These are phyloP conservation scores for Caenorhabditis brenneri DNA, from an alignment of 1,140 invertebrate genomes.

Conservation along the genomic window DNA sequence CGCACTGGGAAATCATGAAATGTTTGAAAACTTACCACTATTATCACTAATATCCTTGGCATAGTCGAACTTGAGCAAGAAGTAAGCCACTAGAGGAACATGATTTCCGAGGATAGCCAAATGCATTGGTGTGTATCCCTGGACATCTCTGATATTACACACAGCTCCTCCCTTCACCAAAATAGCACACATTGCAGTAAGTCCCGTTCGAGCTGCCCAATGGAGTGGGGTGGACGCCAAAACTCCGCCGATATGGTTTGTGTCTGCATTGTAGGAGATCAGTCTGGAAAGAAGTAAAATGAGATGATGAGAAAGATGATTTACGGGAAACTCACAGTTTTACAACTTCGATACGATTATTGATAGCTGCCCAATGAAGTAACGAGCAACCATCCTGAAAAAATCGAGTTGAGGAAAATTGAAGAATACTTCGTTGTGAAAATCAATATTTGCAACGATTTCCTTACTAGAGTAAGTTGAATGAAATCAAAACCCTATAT, in stretches of 20 bases:
- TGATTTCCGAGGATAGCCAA: conserved; percentile 46
- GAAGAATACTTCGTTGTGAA: background rate
- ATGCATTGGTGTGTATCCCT: conserved; percentile 51
- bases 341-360: conserved; percentile 77
- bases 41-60: conserved; percentile 51
- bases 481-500: too few relatives aligned
- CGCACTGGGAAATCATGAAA: too few relatives aligned
- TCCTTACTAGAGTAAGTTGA: too few relatives aligned
- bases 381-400: conserved; percentile 75
- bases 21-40: conserved; percentile 43
- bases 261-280: conserved; percentile 83
- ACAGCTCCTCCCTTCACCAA: conserved; percentile 41
- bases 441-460: too few relatives aligned
- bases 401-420: background rate
- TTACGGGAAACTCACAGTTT: conserved; percentile 11
- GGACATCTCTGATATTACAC: conserved; percentile 33
- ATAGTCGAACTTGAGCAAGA: conserved; percentile 51
- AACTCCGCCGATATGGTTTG: conserved; percentile 92
- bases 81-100: conserved; percentile 43
- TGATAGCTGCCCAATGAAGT: conserved; percentile 96
- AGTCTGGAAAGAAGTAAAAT: conserved; percentile 65
- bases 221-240: conserved; percentile 90
- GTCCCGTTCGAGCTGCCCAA: conserved; percentile 83
- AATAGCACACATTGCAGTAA: background rate
- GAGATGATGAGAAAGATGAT: background rate